A percentile compares a stretch with the other conserved stretches of the same genome.
phyloP scores from a whole-genome alignment of 2,797 vertebrate genomes.

The Sandelia bainsii region DNA sequence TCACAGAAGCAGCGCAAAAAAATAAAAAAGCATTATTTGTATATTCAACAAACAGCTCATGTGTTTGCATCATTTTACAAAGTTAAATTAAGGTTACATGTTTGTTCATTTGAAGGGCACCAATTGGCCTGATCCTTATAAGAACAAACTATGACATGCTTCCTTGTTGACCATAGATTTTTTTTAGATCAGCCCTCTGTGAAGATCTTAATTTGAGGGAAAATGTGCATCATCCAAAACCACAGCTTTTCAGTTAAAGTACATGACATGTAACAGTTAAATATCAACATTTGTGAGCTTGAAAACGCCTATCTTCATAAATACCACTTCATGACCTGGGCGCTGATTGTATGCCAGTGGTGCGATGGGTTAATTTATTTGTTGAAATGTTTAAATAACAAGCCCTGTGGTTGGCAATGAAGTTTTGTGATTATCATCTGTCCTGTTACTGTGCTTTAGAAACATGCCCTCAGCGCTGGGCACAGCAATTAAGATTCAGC shows the following conservation, averaged over 20 bases:
- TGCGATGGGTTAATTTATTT: slow-evolving; percentile 48
- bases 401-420: slow-evolving; percentile 30
- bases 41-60: slow-evolving; percentile 61
- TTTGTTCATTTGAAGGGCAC: slow-evolving; percentile 57
- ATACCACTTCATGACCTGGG: slow-evolving; percentile 31
- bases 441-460: slow-evolving; percentile 48
- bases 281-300: slow-evolving; percentile 36
- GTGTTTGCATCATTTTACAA: slow-evolving; percentile 37
- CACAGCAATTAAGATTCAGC: slow-evolving; percentile 39
- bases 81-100: slow-evolving; percentile 55
- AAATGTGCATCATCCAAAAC: slow-evolving; percentile 21
- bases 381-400: slow-evolving; percentile 37
- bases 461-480: slow-evolving; percentile 33
- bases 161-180: slow-evolving; percentile 55
- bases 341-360: not conserved
- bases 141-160: slow-evolving; percentile 44
- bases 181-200: slow-evolving; percentile 18
- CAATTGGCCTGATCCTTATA: slow-evolving; percentile 60
- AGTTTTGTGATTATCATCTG: slow-evolving; percentile 54
- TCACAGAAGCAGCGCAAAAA: slow-evolving; percentile 34
- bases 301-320: slow-evolving; percentile 24
- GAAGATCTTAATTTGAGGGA: slow-evolving; percentile 24
- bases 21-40: slow-evolving; percentile 34
- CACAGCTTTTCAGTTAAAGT: slow-evolving; percentile 15
- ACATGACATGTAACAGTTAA: slow-evolving; percentile 16